Evolutionary conservation across 2,797 vertebrate species (phyloP), one percentile per base, ranked within the genome.

Genomic region (Thunnus albacares): DNA sequence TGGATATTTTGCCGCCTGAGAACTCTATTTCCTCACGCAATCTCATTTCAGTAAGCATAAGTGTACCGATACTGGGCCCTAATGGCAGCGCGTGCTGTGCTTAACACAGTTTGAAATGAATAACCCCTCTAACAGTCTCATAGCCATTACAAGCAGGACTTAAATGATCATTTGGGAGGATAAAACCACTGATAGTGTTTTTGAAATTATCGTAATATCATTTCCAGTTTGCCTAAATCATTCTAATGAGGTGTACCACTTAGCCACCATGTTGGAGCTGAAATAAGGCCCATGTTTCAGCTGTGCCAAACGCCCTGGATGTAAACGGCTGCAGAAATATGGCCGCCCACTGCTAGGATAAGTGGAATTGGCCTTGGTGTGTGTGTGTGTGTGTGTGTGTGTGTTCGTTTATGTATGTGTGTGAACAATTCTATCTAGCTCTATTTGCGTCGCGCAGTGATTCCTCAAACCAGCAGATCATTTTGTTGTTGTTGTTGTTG

Each of bases 41-140:
- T 89, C 88, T 93, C 78, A 88, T 92, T 88, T 67, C 81, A 86
- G 76, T 82, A 77, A 87, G 82, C 85, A 80, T 83, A 85, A 91
- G 80, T 83, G 51, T 83, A 81, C 72, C 69, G 58, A 76, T 85
- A 82, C 85, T 81, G 87, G 67, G 91, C 61, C 59, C 77, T 93
- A 92, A 93, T 90, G 88, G 85, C 70, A 63, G 71, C n/a, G 68
- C 94, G 89, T 94, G 94, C 93, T 95, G 94, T 95, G 94, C 93
- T 95, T 92, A 95, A 94, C 93, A 93, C 92, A 90, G 87, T 94
- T 89, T 94, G 93, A 95, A 95, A 95, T 93, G 89, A 96, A 94
- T 92, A 91, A 88, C 90, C 87, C 89, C 69, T 51, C 89, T 92
- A 93, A 93, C 91, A 91, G 92, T 87, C 91, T 92, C 90, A 86